A percentile compares a stretch with the other conserved stretches of the same genome.
Conservation (phyloP, 2,888 invertebrate species). For the Operophtera brumata region DNA sequence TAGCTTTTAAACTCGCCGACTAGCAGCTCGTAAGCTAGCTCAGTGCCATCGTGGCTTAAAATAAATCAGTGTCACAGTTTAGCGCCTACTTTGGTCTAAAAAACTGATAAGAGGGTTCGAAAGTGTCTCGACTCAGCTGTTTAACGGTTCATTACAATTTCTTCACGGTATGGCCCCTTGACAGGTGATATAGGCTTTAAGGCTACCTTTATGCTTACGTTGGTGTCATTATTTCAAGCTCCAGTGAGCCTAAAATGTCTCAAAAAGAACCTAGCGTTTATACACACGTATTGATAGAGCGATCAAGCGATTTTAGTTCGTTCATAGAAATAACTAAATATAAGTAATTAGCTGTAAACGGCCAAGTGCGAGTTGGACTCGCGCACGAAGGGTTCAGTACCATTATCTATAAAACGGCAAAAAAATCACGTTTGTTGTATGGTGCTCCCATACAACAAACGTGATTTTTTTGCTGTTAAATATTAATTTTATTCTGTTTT, state of each 20-base stretch:
- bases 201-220: slow-evolving; percentile 13
- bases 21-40: no score
- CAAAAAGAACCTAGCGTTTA: background rate
- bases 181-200: slow-evolving; percentile 26
- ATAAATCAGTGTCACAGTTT: slow-evolving; percentile 3
- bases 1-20: no score
- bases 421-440: no score
- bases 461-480: no score
- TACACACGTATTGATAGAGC: slow-evolving; percentile 2
- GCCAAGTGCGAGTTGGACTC: no score
- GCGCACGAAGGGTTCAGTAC: no score
- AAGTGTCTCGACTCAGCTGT: slow-evolving; percentile 13
- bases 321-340: background rate
- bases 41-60: no score
- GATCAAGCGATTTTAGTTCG: no score
- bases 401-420: no score
- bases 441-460: no score
- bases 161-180: slow-evolving; percentile 25
- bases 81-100: background rate
- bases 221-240: slow-evolving; percentile 4
- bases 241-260: background rate
- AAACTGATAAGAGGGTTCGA: slow-evolving; percentile 2
- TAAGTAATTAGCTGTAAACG: no score
- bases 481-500: no score
- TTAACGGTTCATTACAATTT: slow-evolving; percentile 25